A percentile compares a stretch with the other conserved stretches of the same genome.
Evolutionary conservation across 2,888 invertebrate species (phyloP).

Genomic region (Cloeon dipterum): DNA sequence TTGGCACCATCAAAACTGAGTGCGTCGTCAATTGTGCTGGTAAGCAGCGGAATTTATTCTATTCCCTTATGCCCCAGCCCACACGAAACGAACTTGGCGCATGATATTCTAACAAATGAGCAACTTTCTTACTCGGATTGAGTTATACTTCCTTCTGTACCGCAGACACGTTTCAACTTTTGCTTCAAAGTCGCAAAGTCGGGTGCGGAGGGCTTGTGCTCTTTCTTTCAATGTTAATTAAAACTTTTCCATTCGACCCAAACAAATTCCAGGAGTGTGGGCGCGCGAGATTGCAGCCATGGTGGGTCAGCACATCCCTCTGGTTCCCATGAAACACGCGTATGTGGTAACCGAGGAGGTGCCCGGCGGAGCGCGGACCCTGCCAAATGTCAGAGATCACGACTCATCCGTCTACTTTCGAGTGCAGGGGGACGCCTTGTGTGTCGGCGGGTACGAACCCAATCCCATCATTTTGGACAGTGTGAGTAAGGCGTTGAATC

Average conservation of each 20-base stretch:
- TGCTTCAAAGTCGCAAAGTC: too few relatives aligned
- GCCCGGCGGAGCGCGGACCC: conserved; percentile 36
- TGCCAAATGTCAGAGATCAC: conserved; percentile 71
- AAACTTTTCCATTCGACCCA: too few relatives aligned
- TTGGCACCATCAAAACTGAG: conserved; percentile 50
- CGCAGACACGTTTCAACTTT: too few relatives aligned
- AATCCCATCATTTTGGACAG: conserved; percentile 63
- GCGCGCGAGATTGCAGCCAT: conserved; percentile 45
- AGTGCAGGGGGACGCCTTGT: conserved; percentile 59
- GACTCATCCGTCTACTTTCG: conserved; percentile 64
- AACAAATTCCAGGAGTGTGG: conserved; percentile 72
- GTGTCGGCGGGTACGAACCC: conserved; percentile 69
- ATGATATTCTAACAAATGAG: too few relatives aligned
- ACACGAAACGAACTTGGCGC: too few relatives aligned
- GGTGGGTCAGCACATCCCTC: conserved; percentile 43
- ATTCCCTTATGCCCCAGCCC: too few relatives aligned
- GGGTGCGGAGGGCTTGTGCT: too few relatives aligned
- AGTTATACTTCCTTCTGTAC: too few relatives aligned
- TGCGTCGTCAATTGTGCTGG: conserved; percentile 53
- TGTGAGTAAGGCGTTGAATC: conserved; percentile 18
- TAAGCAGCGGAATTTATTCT: conserved; percentile 9
- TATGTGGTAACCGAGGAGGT: conserved; percentile 66
- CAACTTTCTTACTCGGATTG: background rate
- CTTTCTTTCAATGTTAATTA: too few relatives aligned
- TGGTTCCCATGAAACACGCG: conserved; percentile 69